These are phyloP conservation scores for Plebejus argus DNA, from an alignment of 2,888 invertebrate genomes.

Conservation along the genomic window DNA sequence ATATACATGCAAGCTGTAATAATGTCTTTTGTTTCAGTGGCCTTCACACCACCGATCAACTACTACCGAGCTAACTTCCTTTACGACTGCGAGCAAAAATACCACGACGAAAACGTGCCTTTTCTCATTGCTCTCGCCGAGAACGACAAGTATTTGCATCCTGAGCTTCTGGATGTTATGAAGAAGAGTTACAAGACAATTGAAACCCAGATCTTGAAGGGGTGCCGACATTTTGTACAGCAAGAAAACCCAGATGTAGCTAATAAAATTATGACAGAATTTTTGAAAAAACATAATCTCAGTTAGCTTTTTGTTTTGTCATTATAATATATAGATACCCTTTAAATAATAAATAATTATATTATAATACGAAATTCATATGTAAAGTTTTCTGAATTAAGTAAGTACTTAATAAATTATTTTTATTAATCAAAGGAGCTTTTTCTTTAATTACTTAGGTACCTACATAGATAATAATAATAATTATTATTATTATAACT, in stretches of 20 bases:
- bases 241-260: slow-evolving; percentile 78
- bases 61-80: slow-evolving; percentile 78
- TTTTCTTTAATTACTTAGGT: background rate
- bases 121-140: slow-evolving; percentile 70
- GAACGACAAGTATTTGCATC: slow-evolving; percentile 64
- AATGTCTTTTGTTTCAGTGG: slow-evolving; percentile 54
- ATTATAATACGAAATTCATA: background rate
- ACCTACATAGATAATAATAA: no score
- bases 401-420: background rate
- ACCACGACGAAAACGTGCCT: slow-evolving; percentile 60
- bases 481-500: no score
- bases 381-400: background rate
- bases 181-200: slow-evolving; percentile 66
- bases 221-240: slow-evolving; percentile 77
- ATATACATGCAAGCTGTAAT: background rate
- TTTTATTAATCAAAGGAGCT: background rate
- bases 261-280: slow-evolving; percentile 75
- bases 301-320: slow-evolving; percentile 16
- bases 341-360: background rate
- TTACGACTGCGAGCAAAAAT: slow-evolving; percentile 50
- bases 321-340: background rate
- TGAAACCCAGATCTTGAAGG: slow-evolving; percentile 65
- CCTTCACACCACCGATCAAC: slow-evolving; percentile 78
- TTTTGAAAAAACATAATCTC: slow-evolving; percentile 58
- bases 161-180: slow-evolving; percentile 54